Evolutionary conservation across 2,888 invertebrate species (phyloP), one percentile per base, ranked within the genome.

Genomic region (Meiosimyza platycephala): DNA sequence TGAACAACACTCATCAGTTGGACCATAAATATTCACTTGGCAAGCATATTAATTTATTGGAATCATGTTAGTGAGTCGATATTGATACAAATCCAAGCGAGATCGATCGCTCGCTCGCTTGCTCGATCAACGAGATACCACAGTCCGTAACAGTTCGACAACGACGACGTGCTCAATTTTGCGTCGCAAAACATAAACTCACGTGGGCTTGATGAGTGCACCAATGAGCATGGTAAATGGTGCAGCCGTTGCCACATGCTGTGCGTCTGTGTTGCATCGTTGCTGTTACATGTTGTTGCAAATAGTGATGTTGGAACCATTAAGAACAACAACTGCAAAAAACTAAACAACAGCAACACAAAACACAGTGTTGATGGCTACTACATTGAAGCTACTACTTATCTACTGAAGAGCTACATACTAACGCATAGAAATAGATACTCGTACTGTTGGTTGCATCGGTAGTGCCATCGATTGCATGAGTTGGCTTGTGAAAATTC

Each of bases 1-100:
- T 69, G 73, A 72, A 69, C 72, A 75, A 70, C 72, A 72, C 75
- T 75, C 74, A 72, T 73, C 72, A 74, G 69, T 72, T 63, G 33
- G 69, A 73, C 72, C 72, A 72, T 74, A 74, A 66, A 72, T 72
- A 52, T 47, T 18, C 62, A 70, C 73, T 66, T 78, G 75, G 78
- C 76, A 74, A 73, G 83, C 81, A 85, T 85, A 85, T 85, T 84
- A 85, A 86, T 86, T 86, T 86, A 86, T 86, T 85, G 86, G 83
- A 86, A 83, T 85, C 85, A 86, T 86, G 86, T 86, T 85, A 82
- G 80, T 80, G 84, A 84, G 85, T 84, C 84, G 85, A 86, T 86
- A 85, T 85, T 85, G 85, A 86, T 86, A 86, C 85, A 85, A 85
- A 86, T 86, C 85, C 84, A 84, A 22, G 47, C 62, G 69, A 85